These are phyloP conservation scores for Onychomys torridus DNA, from an alignment of 2,797 vertebrate species.

Conservation along the genomic window DNA sequence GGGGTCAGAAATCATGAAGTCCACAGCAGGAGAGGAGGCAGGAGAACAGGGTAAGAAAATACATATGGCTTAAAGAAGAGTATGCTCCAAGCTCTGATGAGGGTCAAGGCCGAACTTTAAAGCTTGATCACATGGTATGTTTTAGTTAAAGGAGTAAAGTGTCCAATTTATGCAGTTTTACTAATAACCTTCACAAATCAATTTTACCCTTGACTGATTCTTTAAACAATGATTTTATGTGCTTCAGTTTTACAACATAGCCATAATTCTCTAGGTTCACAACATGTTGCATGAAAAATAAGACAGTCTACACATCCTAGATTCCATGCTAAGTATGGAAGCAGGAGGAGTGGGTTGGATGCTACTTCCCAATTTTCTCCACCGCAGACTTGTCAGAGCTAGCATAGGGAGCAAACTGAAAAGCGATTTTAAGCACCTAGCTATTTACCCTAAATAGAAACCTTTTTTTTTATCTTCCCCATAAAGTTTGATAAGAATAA, in stretches of 20 bases:
- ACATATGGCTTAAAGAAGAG: not conserved
- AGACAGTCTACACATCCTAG: not conserved
- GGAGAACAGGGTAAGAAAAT: not conserved
- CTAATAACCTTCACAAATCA: not conserved
- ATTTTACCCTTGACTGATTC: not conserved
- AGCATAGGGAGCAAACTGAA: not conserved
- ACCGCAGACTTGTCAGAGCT: not conserved
- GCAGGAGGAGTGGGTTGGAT: not conserved
- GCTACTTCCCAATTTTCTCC: not conserved
- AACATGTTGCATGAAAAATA: not conserved
- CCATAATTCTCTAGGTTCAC: not conserved
- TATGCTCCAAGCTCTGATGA: accelerated
- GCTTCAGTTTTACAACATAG: not conserved
- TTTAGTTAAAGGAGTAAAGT: not conserved
- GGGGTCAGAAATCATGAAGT: not conserved
- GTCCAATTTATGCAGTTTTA: not conserved
- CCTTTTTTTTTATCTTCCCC: not conserved
- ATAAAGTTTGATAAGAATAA: not conserved
- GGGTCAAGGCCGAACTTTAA: not conserved
- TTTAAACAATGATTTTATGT: not conserved
- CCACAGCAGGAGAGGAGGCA: not conserved
- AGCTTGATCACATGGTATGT: not conserved
- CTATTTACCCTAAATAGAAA: conserved; percentile 27
- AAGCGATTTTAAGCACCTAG: not conserved
- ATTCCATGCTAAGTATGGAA: not conserved